Percentiles rank a stretch among this genome's conserved stretches.
Conservation (phyloP, 2,888 invertebrate species). For the Boloria euphrosyne region DNA sequence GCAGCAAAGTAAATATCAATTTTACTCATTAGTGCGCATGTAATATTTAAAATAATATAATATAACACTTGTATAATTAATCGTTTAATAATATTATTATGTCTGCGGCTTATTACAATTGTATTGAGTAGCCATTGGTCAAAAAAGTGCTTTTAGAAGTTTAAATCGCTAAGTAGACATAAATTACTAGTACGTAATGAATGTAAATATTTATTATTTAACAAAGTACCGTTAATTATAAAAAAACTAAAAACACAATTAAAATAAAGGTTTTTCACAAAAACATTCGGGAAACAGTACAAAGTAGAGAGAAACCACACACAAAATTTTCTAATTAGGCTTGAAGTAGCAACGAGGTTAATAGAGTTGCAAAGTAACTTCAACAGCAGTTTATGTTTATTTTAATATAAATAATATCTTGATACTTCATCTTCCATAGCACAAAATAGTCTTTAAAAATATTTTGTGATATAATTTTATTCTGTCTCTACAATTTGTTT, state of each 20-base stretch:
- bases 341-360: background rate
- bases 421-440: background rate
- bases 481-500: conserved; percentile 41
- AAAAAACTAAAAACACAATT: no score
- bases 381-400: background rate
- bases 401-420: background rate
- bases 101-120: conserved; percentile 13
- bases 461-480: conserved; percentile 17
- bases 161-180: background rate
- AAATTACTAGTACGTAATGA: no score
- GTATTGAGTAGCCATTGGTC: background rate
- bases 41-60: background rate
- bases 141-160: conserved; percentile 1
- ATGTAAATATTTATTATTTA: no score
- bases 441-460: background rate
- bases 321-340: background rate
- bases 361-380: background rate
- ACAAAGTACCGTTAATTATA: no score
- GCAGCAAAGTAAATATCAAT: background rate
- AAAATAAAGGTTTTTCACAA: no score
- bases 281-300: background rate
- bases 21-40: background rate
- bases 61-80: background rate
- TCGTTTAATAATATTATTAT: background rate
- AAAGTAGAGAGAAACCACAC: no score